These are phyloP conservation scores for Protodeltote pygarga DNA, from an alignment of 2,888 invertebrate genomes.

Conservation along the genomic window DNA sequence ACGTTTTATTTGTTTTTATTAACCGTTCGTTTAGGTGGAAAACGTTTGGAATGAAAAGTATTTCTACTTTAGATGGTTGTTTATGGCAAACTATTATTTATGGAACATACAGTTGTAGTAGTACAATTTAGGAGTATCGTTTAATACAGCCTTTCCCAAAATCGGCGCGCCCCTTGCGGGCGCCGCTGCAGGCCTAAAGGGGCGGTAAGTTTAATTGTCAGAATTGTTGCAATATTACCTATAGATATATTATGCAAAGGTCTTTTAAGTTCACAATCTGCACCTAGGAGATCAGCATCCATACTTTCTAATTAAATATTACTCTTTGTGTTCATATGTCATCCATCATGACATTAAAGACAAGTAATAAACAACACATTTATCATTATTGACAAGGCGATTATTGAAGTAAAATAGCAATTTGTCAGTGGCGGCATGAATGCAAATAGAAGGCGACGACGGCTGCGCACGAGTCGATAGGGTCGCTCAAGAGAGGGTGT, in stretches of 20 bases:
- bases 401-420: slow-evolving; percentile 25
- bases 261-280: no score
- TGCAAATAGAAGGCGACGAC: slow-evolving; percentile 34
- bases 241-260: no score
- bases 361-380: slow-evolving; percentile 3
- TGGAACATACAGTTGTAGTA: slow-evolving; percentile 62
- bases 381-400: slow-evolving; percentile 19
- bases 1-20: slow-evolving; percentile 33
- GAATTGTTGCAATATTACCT: no score
- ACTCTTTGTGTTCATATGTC: no score
- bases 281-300: no score
- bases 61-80: slow-evolving; percentile 49
- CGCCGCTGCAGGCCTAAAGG: no score
- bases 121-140: slow-evolving; percentile 64
- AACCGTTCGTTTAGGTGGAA: slow-evolving; percentile 37
- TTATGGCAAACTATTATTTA: slow-evolving; percentile 66
- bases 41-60: slow-evolving; percentile 40
- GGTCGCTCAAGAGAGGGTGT: slow-evolving; percentile 31
- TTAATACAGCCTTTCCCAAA: no score
- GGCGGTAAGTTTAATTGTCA: no score
- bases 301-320: no score
- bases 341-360: slow-evolving; percentile 3
- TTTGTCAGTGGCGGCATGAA: slow-evolving; percentile 26
- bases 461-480: slow-evolving; percentile 40
- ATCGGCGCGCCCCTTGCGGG: no score